Base-by-base conservation (phyloP, 2,888 invertebrate genomes). In the Drosophila gaucha region DNA sequence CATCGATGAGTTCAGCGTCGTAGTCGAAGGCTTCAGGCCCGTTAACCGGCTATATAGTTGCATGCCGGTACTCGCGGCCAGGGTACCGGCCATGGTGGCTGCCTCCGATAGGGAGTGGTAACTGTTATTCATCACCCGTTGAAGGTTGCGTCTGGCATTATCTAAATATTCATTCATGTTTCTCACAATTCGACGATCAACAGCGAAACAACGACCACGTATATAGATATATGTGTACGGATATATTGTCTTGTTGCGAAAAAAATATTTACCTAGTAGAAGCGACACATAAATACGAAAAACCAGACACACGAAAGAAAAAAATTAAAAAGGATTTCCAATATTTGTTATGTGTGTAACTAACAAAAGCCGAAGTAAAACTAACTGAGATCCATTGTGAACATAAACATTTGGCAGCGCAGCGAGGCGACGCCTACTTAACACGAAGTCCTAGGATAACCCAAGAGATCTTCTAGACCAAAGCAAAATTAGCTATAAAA, bases 141-240 rank as follows among this genome's bases (percentile, higher is more conserved):
- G 56, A 9, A 73, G 35, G 31, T 14, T 57, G 20, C 56, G 56
- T 38, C 50, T 71, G 54, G 54, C 60, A 47, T 54, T 57, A 24
- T 60, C 72, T n/a, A 73, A 28, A 54, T 75, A 65, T 22, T 46
- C 56, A 49, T 36, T 70, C 71, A 75, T 70, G 16, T 44, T 49
- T 39, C 33, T 41, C 20, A 28, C 49, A 63, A 33, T 41, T 31
- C 31, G 22, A 18, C 24, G 14, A 28, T 18, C 12, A 36, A 20
- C 18, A 31, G 24, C 18, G 30, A 12, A 18, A 12, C 8, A 39
- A 24, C 9, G 26, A 10, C n/a, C 5, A 6, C 12, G n/a, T 39
- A 31, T 49, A 18, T 22, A 14, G n/a, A 20, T 20, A 30, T 35
- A 10, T 47, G 14, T 22, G 20, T 30, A 12, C 30, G 38, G 14